phyloP scores from a whole-genome alignment of 2,888 invertebrate genomes.

The Muscina levida region DNA sequence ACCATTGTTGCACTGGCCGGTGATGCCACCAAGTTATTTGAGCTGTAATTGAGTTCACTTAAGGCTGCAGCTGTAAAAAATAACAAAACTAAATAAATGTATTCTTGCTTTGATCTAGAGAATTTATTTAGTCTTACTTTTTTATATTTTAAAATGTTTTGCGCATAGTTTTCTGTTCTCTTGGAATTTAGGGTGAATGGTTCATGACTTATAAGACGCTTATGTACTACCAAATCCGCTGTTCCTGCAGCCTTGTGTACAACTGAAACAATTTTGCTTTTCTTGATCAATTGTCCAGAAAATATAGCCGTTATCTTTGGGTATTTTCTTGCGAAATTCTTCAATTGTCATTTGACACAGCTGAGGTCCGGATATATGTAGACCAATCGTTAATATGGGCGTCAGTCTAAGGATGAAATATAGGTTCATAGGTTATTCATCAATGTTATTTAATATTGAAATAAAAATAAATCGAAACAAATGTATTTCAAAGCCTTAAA shows the following conservation, averaged over 20 bases:
- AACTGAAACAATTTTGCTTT: too few species aligned
- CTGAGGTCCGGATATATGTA: constrained; percentile 86
- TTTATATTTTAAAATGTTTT: too few species aligned
- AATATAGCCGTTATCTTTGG: constrained; percentile 89
- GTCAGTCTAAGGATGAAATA: too few species aligned
- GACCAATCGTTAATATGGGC: constrained; percentile 89
- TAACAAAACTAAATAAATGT: background rate
- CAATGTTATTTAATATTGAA: too few species aligned
- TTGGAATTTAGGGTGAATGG: constrained; percentile 35
- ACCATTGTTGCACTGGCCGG: constrained; percentile 82
- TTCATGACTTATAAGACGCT: constrained; percentile 54
- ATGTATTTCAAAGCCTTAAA: too few species aligned
- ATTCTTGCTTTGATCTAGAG: too few species aligned
- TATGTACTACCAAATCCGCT: constrained; percentile 64
- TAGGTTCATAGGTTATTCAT: too few species aligned
- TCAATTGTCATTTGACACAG: constrained; percentile 82
- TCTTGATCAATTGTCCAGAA: constrained; percentile 96
- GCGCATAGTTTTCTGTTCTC: too few species aligned
- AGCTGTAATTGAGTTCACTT: constrained; percentile 51
- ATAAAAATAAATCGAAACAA: too few species aligned
- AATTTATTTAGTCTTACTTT: constrained; percentile 69
- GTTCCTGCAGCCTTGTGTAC: constrained; percentile 75
- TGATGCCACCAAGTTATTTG: constrained; percentile 51
- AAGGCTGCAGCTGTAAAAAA: constrained; percentile 49
- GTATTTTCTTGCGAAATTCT: constrained; percentile 85